Base-by-base conservation (phyloP, 2,888 invertebrate species). In the Dicranocentrus wangi region DNA sequence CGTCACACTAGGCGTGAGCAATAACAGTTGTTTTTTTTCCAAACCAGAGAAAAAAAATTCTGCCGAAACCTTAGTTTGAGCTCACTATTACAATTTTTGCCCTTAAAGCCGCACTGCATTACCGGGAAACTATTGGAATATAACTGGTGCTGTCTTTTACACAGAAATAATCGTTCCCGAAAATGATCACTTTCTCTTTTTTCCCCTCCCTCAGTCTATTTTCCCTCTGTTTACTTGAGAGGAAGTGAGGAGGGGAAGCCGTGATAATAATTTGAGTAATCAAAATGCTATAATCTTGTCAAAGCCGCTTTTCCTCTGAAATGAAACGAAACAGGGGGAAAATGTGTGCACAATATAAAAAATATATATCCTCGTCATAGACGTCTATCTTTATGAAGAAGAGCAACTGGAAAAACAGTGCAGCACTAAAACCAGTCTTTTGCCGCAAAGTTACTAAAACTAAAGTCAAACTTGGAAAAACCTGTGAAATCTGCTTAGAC, bases 211-310 rank as follows among this genome's bases (percentile, higher is more conserved):
- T 19, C 19, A 28, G 28, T 15, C 21, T 63, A 43, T 17, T 69
- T 65, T 58, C 47, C 47, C 15, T 39, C 2, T 53, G 70, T 71
- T 71, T 70, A 55, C 27, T 55, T 25, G 19, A 63, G 70, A 70
- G 69, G 63, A 70, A 71, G 53, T 32, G 28, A 43, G 71, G 66
- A 79, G 79, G 65, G 71, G 65, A 79, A 79, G 66, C 70, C 66
- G 77, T 78, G 70, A 61, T 78, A 70, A 78, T 78, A 78, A 78
- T 78, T 78, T 78, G 70, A 71, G 71, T 79, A 79, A 79, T 79
- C 79, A 79, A 79, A 79, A 71, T 79, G 71, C 79, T 79, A 79
- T 71, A 79, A 79, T 71, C 79, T 79, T 79, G 79, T 79, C 79
- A 79, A 71, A 71, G 71, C 79, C 79, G 71, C 71, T 79, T 79